Evolutionary conservation across 2,113 vertebrate species (phyloP).

Genomic region (Pogonocichla stellata): DNA sequence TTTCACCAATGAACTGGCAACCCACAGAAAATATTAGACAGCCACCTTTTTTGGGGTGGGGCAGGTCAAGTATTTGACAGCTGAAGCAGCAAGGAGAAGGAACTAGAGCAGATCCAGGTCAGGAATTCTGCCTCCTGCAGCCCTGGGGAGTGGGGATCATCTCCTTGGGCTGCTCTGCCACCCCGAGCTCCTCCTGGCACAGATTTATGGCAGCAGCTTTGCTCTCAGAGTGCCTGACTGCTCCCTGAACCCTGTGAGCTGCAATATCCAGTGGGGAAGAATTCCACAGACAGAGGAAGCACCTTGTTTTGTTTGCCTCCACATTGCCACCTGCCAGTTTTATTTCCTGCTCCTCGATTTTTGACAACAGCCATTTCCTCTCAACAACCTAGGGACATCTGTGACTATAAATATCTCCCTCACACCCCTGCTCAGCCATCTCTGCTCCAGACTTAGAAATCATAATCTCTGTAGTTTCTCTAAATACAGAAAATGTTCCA

Average conservation of each 20-base stretch:
- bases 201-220: background rate
- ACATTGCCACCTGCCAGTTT: background rate
- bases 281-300: background rate
- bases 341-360: background rate
- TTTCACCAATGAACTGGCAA: background rate
- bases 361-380: background rate
- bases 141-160: background rate
- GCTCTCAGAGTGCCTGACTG: background rate
- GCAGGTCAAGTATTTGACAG: background rate
- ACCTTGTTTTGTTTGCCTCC: background rate
- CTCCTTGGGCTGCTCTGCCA: background rate
- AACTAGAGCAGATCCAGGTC: background rate
- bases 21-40: background rate
- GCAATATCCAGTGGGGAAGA: background rate
- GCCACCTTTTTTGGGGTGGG: background rate
- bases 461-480: background rate
- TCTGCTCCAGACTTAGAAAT: too few species aligned
- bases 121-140: background rate
- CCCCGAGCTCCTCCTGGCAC: background rate
- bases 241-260: background rate
- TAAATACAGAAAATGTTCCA: background rate
- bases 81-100: background rate
- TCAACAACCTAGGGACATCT: background rate
- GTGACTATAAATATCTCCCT: background rate
- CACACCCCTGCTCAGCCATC: background rate